These are phyloP conservation scores for Melanotaenia duboulayi DNA, from an alignment of 2,113 vertebrate genomes.

Conservation along the genomic window DNA sequence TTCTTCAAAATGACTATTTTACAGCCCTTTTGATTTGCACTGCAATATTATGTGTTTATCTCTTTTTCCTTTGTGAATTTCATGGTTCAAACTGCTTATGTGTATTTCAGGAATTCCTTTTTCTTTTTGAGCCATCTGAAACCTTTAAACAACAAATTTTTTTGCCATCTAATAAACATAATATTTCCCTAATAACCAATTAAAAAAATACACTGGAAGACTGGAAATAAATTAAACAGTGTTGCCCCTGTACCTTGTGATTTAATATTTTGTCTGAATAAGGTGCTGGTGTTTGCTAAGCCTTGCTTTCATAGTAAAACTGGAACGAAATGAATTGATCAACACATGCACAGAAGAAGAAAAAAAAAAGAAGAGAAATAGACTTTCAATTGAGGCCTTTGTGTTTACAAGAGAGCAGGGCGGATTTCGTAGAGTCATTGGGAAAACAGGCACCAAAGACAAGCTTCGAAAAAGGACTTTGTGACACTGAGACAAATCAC, in stretches of 20 bases:
- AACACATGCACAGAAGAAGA: not conserved
- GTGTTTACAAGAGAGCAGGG: not conserved
- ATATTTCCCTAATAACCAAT: too few species aligned
- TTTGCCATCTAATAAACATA: too few species aligned
- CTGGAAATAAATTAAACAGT: not conserved
- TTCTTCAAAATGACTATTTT: conserved; percentile 38
- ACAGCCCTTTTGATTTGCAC: conserved; percentile 35
- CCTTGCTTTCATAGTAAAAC: conserved; percentile 2
- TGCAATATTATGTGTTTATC: conserved; percentile 17
- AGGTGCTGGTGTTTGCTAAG: not conserved
- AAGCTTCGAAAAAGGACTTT: not conserved
- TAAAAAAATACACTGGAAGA: too few species aligned
- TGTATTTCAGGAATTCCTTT: not conserved
- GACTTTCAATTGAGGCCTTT: not conserved
- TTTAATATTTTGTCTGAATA: not conserved
- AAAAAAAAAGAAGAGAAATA: not conserved
- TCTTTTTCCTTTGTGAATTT: conserved; percentile 10
- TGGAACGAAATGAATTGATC: not conserved
- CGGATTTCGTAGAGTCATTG: not conserved
- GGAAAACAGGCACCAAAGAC: not conserved
- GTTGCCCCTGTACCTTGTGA: not conserved
- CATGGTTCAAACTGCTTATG: conserved; percentile 10
- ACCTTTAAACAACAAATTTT: not conserved
- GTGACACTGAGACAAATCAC: not conserved
- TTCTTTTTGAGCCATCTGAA: not conserved